Base-by-base conservation (phyloP, 2,888 invertebrate species). In the Oxytorus armatus region DNA sequence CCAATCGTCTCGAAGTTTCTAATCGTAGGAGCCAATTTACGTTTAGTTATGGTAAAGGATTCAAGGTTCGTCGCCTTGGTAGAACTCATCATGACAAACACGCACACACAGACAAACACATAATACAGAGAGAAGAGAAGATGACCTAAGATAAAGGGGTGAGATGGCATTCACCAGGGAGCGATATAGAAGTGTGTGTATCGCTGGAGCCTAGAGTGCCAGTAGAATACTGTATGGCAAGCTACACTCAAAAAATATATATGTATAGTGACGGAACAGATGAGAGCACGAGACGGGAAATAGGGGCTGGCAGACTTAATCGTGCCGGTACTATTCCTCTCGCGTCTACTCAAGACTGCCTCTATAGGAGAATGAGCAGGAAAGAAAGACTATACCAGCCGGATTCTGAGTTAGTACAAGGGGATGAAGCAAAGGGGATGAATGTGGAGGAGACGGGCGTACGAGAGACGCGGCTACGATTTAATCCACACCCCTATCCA, bases 251-350 rank as follows among this genome's bases (percentile, higher is more conserved):
- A 29, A 11, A n/a, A 14, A 42, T 69, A 53, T 4, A 49, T 23
- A 11, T 2, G 39, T 42, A 51, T 8, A 63, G 14, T 33, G 51
- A 49, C 16, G 57, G 66, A 75, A 66, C 59, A 49, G 66, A 75
- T 72, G 66, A 79, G 44, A 79, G 44, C 44, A 44, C 79, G 70
- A 79, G 79, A 61, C 59, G 65, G 21, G 74, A 65, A n/a, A 76
- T 39, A 66, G 82, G 66, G 83, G 83, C 33, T 74, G 83, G 72
- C 78, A 80, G 84, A 84, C 84, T 85, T 87, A 87, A 87, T 87
- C 84, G 81, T 79, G 76, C 68, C 59, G 78, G 84, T 82, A 84
- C 83, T 83, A 87, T 87, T 86, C 83, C 82, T 77, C 82, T 85
- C 87, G 79, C 87, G 86, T 85, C 81, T 82, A 63, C 72, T 77